Conservation (phyloP, 2,888 invertebrate species). For the Himalopsyche anomala region DNA sequence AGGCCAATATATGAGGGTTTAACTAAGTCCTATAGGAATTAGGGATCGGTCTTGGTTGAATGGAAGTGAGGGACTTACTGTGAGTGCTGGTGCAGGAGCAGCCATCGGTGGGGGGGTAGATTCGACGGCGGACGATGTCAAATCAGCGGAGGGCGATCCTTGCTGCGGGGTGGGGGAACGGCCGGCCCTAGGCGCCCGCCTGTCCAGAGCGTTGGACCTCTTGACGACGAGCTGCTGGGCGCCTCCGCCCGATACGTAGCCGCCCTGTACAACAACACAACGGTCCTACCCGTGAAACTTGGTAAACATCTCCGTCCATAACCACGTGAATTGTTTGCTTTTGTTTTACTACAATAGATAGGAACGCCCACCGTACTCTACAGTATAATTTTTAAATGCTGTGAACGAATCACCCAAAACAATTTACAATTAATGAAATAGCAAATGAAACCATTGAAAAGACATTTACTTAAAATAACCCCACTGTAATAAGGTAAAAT, state of each 20-base stretch:
- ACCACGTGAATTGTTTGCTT: slow-evolving; percentile 47
- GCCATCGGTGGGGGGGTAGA: not conserved
- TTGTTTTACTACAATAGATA: slow-evolving; percentile 23
- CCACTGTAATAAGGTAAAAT: no score
- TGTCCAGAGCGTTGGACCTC: slow-evolving; percentile 89
- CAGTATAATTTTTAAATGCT: no score
- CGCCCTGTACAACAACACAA: slow-evolving; percentile 82
- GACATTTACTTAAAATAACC: no score
- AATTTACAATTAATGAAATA: no score
- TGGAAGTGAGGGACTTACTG: slow-evolving; percentile 22
- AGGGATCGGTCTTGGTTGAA: not conserved
- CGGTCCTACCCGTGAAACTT: slow-evolving; percentile 75
- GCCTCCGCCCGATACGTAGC: slow-evolving; percentile 80
- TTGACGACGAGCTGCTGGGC: slow-evolving; percentile 82
- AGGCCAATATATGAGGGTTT: no score
- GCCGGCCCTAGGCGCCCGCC: slow-evolving; percentile 75
- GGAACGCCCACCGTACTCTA: no score
- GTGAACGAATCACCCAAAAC: no score
- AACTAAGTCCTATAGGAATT: no score
- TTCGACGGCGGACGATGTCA: not conserved
- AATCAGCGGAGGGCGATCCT: slow-evolving; percentile 55
- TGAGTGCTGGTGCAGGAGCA: slow-evolving; percentile 67
- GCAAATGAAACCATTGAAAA: no score
- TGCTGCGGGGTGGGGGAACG: slow-evolving; percentile 67
- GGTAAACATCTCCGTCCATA: slow-evolving; percentile 44